phyloP scores from a whole-genome alignment of 2,113 vertebrate species.

The Odobenus rosmarus region DNA sequence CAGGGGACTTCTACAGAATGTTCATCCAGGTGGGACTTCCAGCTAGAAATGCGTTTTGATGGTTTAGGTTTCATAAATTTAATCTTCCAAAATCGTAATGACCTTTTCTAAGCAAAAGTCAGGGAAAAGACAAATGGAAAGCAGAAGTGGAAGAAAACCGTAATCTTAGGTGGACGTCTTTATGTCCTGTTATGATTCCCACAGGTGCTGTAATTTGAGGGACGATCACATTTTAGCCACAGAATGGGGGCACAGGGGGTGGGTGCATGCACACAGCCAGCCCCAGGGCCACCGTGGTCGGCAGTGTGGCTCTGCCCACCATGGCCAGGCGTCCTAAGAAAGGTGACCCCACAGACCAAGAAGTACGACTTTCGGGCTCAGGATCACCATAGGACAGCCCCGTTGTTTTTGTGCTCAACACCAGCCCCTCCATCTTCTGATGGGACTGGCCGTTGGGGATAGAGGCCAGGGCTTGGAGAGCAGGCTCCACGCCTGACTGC shows the following conservation, averaged over 20 bases:
- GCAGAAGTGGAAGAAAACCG: neutral
- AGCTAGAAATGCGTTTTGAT: neutral
- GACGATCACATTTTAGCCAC: fast-evolving
- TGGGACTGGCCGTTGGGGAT: neutral
- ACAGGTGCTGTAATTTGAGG: fast-evolving
- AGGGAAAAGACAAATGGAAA: neutral
- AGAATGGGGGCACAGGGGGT: fast-evolving
- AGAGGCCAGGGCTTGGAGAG: neutral
- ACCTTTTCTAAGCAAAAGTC: neutral
- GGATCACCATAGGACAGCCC: fast-evolving
- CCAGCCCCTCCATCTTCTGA: neutral
- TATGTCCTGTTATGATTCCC: fast-evolving
- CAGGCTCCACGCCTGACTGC: neutral
- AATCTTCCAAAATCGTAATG: neutral
- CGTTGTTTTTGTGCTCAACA: neutral
- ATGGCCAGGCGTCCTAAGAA: neutral
- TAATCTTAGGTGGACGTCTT: fast-evolving
- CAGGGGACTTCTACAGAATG: fast-evolving
- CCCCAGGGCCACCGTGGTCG: neutral
- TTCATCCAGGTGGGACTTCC: neutral
- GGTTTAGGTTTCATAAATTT: too few relatives aligned
- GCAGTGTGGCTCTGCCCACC: neutral
- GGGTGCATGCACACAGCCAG: too few relatives aligned
- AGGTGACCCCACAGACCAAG: neutral
- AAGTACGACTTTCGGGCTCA: neutral